Evolutionary conservation across 2,113 vertebrate genomes (phyloP).

Genomic region (Mystacornis crossleyi): DNA sequence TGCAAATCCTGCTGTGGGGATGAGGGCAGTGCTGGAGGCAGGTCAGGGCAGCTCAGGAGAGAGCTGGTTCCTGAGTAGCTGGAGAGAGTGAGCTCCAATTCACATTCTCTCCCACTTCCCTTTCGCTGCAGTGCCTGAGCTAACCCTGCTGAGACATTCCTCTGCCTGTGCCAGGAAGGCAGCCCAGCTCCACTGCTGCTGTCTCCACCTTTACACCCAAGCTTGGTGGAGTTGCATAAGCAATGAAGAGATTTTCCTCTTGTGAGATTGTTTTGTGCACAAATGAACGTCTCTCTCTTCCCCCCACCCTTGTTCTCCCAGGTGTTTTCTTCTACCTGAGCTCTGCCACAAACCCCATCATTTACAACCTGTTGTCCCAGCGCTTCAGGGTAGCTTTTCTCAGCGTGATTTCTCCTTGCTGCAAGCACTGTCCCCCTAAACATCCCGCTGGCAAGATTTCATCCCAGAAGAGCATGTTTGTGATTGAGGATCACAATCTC

Average conservation of each 20-base stretch:
- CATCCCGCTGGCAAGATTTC: neutral
- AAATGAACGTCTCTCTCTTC: neutral
- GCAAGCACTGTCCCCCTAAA: slow-evolving; percentile 27
- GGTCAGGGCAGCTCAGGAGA: neutral
- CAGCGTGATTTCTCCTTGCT: slow-evolving; percentile 62
- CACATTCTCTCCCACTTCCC: neutral
- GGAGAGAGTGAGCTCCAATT: neutral
- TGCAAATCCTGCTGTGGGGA: neutral
- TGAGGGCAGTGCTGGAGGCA: slow-evolving; percentile 1
- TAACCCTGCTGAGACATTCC: neutral
- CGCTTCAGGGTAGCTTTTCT: slow-evolving; percentile 77
- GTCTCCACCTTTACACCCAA: neutral
- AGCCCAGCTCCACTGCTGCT: neutral
- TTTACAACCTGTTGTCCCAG: slow-evolving; percentile 79
- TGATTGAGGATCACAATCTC: slow-evolving; percentile 52
- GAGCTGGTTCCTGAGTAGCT: neutral
- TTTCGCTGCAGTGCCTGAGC: neutral
- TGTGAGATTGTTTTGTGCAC: neutral
- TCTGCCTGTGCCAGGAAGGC: neutral
- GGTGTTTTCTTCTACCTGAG: slow-evolving; percentile 83
- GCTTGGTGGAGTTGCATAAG: neutral
- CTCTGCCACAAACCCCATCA: slow-evolving; percentile 80
- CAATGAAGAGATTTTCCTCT: neutral
- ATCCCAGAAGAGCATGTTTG: slow-evolving; percentile 39
- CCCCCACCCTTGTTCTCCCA: neutral